Conservation (phyloP, 2,888 invertebrate genomes). For the Heliconius erato region DNA sequence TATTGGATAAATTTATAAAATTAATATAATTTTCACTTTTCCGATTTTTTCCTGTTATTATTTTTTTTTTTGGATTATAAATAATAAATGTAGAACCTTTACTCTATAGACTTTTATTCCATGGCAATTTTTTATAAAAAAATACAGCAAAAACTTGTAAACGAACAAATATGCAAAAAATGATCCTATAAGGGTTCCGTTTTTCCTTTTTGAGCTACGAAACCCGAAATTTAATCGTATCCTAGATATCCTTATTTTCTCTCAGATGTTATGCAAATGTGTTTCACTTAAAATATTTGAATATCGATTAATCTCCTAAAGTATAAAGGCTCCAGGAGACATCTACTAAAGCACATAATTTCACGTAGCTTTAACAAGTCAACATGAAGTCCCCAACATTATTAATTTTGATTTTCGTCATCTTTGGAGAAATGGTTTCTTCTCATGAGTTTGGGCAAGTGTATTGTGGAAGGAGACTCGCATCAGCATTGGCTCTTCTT, state of each 20-base stretch:
- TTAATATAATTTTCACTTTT: too few relatives aligned
- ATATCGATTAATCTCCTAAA: background rate
- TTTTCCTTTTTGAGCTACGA: too few relatives aligned
- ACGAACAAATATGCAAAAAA: too few relatives aligned
- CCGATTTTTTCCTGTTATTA: too few relatives aligned
- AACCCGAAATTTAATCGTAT: background rate
- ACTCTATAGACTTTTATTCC: too few relatives aligned
- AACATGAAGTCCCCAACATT: constrained; percentile 36
- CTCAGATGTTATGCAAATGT: background rate
- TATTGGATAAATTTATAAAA: too few relatives aligned
- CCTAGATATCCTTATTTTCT: background rate
- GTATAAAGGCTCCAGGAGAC: background rate
- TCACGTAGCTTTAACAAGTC: background rate
- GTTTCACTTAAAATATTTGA: background rate
- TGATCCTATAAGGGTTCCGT: too few relatives aligned
- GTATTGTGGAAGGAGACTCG: constrained; percentile 50
- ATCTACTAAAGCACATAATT: background rate
- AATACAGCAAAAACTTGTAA: too few relatives aligned
- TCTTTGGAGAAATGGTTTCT: constrained; percentile 10
- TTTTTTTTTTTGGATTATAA: too few relatives aligned
- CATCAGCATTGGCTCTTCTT: constrained; percentile 51
- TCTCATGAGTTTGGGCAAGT: constrained; percentile 32
- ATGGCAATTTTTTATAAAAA: too few relatives aligned
- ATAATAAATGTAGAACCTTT: too few relatives aligned
- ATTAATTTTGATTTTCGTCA: constrained; percentile 19